Percentiles rank a stretch among this genome's conserved stretches.
Conservation (phyloP, 2,888 invertebrate species). For the Ophraella communa region DNA sequence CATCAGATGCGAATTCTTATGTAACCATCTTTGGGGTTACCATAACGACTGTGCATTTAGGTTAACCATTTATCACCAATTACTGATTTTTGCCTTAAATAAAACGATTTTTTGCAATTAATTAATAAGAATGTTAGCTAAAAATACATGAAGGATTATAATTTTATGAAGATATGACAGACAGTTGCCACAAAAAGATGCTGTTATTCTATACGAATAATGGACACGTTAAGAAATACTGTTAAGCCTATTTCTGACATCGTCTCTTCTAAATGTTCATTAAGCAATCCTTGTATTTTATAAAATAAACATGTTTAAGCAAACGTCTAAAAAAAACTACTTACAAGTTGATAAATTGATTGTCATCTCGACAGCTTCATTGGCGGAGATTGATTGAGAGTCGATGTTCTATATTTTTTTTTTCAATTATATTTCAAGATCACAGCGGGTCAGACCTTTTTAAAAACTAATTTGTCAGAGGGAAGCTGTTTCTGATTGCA, state of each 20-base stretch:
- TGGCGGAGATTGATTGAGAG: slow-evolving; percentile 28
- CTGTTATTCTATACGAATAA: no score
- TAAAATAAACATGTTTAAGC: background rate
- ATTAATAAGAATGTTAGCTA: no score
- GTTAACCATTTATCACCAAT: no score
- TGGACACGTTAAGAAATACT: no score
- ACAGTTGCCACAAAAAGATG: no score
- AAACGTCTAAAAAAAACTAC: slow-evolving; percentile 2
- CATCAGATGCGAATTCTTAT: no score
- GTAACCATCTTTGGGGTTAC: no score
- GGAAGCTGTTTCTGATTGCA: slow-evolving; percentile 18
- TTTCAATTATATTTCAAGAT: slow-evolving; percentile 18
- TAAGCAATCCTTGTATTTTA: background rate
- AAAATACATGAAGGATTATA: no score
- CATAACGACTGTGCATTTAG: no score
- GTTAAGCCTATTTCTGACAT: background rate
- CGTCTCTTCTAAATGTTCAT: background rate
- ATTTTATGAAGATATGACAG: no score
- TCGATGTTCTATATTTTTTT: slow-evolving; percentile 2
- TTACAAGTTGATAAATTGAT: slow-evolving; percentile 27
- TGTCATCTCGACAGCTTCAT: slow-evolving; percentile 26
- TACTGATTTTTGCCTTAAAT: no score
- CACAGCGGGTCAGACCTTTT: slow-evolving; percentile 23
- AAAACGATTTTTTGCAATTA: no score
- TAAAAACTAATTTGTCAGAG: slow-evolving; percentile 29